Conservation (phyloP, 35 echinoderm and acorn worm species). For the Acanthaster planci region DNA sequence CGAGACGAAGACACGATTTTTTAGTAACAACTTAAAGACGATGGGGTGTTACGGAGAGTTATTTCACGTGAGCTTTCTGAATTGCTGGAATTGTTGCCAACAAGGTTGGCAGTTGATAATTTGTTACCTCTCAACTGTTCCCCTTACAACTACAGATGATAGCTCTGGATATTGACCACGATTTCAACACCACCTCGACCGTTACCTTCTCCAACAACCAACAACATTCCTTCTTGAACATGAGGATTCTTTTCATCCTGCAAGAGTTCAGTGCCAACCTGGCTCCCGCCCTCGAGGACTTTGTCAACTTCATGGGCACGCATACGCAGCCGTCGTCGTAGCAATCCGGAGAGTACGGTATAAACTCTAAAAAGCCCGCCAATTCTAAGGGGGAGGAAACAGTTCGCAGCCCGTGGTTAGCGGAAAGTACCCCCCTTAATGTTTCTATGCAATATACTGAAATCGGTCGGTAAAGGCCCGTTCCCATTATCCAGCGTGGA, state of each 20-base stretch:
- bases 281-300: neutral
- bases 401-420: neutral
- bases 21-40: no score
- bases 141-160: neutral
- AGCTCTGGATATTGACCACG: neutral
- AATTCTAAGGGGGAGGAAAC: neutral
- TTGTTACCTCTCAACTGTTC: neutral
- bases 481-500: neutral
- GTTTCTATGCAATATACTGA: slow-evolving; percentile 8
- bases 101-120: no score
- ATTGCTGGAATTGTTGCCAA: no score
- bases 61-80: no score
- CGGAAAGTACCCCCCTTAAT: neutral
- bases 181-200: neutral
- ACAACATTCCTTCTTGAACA: neutral
- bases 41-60: no score
- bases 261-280: neutral
- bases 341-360: neutral
- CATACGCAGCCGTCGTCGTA: slow-evolving; percentile 3
- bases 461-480: slow-evolving; percentile 1
- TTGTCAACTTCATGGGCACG: neutral
- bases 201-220: neutral
- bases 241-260: neutral
- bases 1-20: no score
- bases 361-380: neutral